Percentiles rank a stretch among this genome's conserved stretches.
Conservation (phyloP, 1,140 invertebrate genomes). For the Onthophagus taurus region DNA sequence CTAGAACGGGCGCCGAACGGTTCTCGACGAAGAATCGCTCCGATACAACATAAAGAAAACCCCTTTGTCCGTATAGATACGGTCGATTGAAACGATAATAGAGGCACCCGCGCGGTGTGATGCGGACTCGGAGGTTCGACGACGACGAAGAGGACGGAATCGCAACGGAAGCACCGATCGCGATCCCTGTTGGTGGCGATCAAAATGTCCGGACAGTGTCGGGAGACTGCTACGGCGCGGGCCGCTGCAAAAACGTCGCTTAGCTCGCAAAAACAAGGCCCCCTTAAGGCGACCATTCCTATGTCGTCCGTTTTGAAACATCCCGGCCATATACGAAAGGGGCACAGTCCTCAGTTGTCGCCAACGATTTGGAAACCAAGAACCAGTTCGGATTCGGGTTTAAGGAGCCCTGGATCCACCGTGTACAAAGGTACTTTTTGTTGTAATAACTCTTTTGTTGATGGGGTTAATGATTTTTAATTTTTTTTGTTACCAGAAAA, state of each 20-base stretch:
- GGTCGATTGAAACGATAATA: background rate
- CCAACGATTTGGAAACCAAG: conserved; percentile 52
- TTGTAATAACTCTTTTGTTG: background rate
- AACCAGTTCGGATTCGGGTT: conserved; percentile 60
- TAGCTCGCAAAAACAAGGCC: conserved; percentile 57
- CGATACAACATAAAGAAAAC: too few species aligned
- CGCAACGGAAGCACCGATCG: conserved; percentile 7
- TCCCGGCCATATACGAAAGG: conserved; percentile 48
- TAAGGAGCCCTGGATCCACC: conserved; percentile 60
- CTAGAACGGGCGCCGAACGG: too few species aligned
- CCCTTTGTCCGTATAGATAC: too few species aligned
- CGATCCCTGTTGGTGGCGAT: conserved; percentile 5
- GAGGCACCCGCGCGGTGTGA: conserved; percentile 4
- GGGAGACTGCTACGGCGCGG: conserved; percentile 35
- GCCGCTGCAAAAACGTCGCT: conserved; percentile 59
- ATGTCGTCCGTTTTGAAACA: conserved; percentile 59
- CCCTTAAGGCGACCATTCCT: conserved; percentile 63
- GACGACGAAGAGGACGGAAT: conserved; percentile 1
- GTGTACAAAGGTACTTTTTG: conserved; percentile 53
- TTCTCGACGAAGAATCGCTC: too few species aligned
- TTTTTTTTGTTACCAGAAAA: conserved; percentile 42
- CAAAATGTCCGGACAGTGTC: conserved; percentile 25
- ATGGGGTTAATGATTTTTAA: background rate
- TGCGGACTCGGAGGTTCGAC: conserved; percentile 6
- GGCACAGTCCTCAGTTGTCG: conserved; percentile 53